phyloP scores from a whole-genome alignment of 2,113 vertebrate species.

The Phalacrocorax pelagicus region DNA sequence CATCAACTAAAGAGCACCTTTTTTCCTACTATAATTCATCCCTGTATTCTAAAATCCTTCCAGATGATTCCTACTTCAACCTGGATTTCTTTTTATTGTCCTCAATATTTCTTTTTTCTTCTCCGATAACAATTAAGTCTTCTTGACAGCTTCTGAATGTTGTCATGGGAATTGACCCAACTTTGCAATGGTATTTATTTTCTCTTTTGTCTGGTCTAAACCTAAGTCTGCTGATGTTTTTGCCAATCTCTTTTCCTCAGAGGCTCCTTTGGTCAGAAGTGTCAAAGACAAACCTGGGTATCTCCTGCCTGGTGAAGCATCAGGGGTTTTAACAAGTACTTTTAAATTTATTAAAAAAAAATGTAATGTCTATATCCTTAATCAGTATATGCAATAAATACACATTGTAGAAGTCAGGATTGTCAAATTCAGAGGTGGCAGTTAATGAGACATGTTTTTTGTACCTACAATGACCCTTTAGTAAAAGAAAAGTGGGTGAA shows the following conservation, averaged over 20 bases:
- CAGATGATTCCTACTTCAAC: not conserved
- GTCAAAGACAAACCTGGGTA: not conserved
- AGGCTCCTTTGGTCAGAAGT: not conserved
- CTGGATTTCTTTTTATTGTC: not conserved
- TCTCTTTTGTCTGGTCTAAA: not conserved
- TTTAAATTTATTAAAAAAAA: not conserved
- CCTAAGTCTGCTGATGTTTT: not conserved
- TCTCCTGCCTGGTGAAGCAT: not conserved
- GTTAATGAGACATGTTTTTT: not conserved
- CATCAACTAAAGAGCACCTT: not conserved
- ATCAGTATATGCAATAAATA: not conserved
- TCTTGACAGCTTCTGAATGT: not conserved
- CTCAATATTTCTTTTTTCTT: not conserved
- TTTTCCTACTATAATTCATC: not conserved
- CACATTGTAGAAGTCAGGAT: not conserved
- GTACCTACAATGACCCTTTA: not conserved
- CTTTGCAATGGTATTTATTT: not conserved
- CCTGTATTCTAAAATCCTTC: not conserved
- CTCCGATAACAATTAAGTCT: not conserved
- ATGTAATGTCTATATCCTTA: not conserved
- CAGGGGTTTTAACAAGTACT: not conserved
- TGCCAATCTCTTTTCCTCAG: not conserved
- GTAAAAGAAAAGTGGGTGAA: not conserved
- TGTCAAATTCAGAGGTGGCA: not conserved
- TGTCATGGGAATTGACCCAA: not conserved